Percentiles rank a stretch among this genome's conserved stretches.
phyloP scores from a whole-genome alignment of 2,113 vertebrate genomes.

The Otis tarda region DNA sequence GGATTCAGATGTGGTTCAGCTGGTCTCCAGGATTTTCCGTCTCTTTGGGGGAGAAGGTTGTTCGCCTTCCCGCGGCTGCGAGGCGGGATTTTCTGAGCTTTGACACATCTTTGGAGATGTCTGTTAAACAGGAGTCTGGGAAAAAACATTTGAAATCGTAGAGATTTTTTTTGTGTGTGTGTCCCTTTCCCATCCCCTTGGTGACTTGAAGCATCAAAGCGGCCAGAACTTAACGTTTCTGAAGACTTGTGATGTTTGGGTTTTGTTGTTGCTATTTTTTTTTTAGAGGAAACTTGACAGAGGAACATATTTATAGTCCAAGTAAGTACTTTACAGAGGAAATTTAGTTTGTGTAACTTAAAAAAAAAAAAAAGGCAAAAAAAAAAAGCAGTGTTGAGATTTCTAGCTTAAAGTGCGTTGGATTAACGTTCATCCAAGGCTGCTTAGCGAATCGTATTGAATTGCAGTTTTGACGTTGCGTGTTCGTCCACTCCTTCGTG shows the following conservation, averaged over 20 bases:
- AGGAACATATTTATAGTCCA: conserved; percentile 73
- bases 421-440: conserved; percentile 57
- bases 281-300: conserved; percentile 74
- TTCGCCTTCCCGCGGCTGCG: conserved; percentile 52
- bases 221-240: conserved; percentile 32
- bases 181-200: neutral
- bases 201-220: conserved; percentile 70
- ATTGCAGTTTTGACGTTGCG: conserved; percentile 14
- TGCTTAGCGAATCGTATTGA: conserved; percentile 24
- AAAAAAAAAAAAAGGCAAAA: neutral
- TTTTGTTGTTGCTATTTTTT: conserved; percentile 63
- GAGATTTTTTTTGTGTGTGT: neutral
- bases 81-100: conserved; percentile 60
- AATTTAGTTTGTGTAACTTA: conserved; percentile 71
- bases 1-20: conserved; percentile 67
- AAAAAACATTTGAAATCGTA: conserved; percentile 46
- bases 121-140: conserved; percentile 61
- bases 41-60: conserved; percentile 10
- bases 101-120: conserved; percentile 69
- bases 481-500: conserved; percentile 3
- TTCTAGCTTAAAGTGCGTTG: conserved; percentile 53
- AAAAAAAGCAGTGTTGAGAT: conserved; percentile 26
- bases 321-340: conserved; percentile 78
- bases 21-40: conserved; percentile 60
- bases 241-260: conserved; percentile 67